These are phyloP conservation scores for Celastrina argiolus DNA, from an alignment of 2,888 invertebrate genomes.

Conservation along the genomic window DNA sequence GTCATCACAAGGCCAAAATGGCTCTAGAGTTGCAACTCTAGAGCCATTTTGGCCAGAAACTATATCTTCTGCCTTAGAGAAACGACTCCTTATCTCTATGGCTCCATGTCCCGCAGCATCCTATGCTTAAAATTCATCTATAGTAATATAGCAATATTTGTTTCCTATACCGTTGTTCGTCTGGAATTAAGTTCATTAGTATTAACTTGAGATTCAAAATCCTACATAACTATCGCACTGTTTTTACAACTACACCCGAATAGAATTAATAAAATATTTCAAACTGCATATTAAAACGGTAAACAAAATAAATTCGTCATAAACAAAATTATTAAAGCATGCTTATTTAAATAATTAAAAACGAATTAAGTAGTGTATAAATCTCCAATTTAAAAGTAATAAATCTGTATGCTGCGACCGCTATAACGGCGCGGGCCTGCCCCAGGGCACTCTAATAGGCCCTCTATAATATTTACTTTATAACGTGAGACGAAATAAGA, in stretches of 20 bases:
- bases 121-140: too few relatives aligned
- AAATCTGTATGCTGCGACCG: conserved; percentile 18
- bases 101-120: too few relatives aligned
- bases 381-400: conserved; percentile 14
- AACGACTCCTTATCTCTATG: too few relatives aligned
- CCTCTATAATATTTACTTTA: conserved; percentile 3
- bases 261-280: neutral
- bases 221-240: too few relatives aligned
- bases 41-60: too few relatives aligned
- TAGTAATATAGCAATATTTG: too few relatives aligned
- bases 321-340: conserved; percentile 11
- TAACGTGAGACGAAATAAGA: neutral
- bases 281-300: neutral
- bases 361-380: conserved; percentile 12
- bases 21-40: too few relatives aligned
- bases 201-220: too few relatives aligned
- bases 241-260: neutral
- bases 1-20: too few relatives aligned
- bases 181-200: too few relatives aligned
- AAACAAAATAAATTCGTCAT: neutral
- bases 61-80: too few relatives aligned
- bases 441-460: neutral
- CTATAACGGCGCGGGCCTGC: conserved; percentile 7
- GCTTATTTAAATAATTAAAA: conserved; percentile 18
- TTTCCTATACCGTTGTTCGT: too few relatives aligned